phyloP scores from a whole-genome alignment of 2,888 invertebrate genomes.

The Troides helena region DNA sequence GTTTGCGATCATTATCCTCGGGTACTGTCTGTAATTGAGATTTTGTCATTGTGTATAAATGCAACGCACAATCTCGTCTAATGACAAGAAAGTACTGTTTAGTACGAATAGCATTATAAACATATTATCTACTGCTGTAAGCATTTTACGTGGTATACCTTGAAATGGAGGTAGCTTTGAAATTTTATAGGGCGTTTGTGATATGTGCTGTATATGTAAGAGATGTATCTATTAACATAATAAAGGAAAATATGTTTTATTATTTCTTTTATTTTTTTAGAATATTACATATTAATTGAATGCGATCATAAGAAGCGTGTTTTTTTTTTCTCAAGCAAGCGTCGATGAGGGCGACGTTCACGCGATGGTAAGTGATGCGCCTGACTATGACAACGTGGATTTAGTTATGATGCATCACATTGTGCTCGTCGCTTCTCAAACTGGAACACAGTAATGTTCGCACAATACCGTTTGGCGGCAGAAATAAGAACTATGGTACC shows the following conservation, averaged over 20 bases:
- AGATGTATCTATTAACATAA: conserved; percentile 11
- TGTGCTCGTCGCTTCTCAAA: no score
- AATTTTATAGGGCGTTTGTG: conserved; percentile 27
- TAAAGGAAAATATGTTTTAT: conserved; percentile 28
- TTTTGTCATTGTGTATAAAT: not conserved
- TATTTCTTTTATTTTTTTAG: not conserved
- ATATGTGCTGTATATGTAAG: conserved; percentile 21
- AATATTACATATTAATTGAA: no score
- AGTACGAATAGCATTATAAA: not conserved
- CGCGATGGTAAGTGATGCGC: no score
- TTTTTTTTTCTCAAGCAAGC: no score
- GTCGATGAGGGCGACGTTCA: no score
- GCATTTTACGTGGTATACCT: not conserved
- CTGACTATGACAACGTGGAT: no score
- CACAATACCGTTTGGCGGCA: no score
- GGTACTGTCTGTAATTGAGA: not conserved
- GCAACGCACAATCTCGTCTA: not conserved
- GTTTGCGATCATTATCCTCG: no score
- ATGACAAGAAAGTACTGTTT: not conserved
- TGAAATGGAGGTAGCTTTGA: not conserved
- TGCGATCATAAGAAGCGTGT: no score
- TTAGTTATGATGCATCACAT: no score
- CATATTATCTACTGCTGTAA: not conserved
- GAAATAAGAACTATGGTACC: no score
- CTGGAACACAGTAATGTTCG: no score